Conservation (phyloP, 2,888 invertebrate species). For the Torymus auratus region DNA sequence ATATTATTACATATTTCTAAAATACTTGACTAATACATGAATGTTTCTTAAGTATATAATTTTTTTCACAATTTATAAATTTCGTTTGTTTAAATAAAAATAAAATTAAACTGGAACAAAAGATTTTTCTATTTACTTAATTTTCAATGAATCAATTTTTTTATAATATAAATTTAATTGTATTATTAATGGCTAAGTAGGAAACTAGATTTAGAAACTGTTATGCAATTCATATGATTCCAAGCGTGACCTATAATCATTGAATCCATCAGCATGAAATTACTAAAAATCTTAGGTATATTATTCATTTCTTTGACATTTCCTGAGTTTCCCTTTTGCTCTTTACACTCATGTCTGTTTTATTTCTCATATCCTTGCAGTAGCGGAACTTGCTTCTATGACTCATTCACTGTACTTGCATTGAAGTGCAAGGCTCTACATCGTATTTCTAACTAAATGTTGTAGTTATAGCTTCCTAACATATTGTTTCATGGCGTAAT, state of each 20-base stretch:
- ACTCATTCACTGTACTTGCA: slow-evolving; percentile 22
- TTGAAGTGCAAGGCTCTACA: slow-evolving; percentile 16
- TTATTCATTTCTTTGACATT: not conserved
- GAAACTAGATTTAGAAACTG: too few relatives aligned
- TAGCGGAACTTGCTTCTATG: slow-evolving; percentile 24
- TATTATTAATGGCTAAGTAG: too few relatives aligned
- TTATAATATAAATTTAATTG: too few relatives aligned
- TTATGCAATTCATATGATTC: not conserved
- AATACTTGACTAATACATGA: too few relatives aligned
- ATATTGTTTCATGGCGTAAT: slow-evolving; percentile 43
- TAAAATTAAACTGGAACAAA: too few relatives aligned
- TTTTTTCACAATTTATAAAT: too few relatives aligned
- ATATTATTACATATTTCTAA: too few relatives aligned
- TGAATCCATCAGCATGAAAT: not conserved
- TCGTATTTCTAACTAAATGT: slow-evolving; percentile 48
- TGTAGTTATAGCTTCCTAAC: slow-evolving; percentile 33
- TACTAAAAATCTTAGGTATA: not conserved
- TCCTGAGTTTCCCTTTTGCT: not conserved
- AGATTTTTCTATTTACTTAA: too few relatives aligned
- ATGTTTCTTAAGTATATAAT: too few relatives aligned
- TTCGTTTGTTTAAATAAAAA: too few relatives aligned
- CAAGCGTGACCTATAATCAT: not conserved
- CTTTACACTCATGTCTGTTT: not conserved
- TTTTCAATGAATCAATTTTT: too few relatives aligned
- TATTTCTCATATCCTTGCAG: slow-evolving; percentile 42